Base-by-base conservation (phyloP, 2,888 invertebrate species). In the Choristoneura rosaceana region DNA sequence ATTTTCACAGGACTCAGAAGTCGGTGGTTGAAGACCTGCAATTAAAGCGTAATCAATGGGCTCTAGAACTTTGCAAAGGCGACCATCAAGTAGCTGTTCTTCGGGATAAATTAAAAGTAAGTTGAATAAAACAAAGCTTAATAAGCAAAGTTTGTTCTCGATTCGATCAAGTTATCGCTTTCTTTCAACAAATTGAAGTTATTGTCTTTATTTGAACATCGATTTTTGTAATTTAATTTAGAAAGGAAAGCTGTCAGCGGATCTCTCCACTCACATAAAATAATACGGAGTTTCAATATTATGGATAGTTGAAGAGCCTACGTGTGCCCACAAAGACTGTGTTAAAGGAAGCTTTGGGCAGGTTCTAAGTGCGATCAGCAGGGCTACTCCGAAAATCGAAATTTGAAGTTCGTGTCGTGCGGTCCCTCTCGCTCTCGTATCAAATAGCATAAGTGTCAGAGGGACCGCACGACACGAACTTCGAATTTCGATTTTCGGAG, bases 51-150 rank as follows among this genome's bases (percentile, higher is more conserved):
- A 79, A 80, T 33, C 84, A 84, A 69, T 86, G 87, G 82, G 69
- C 73, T 2, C 65, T 75, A 7, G 84, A 87, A 33, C 76, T 91
- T 33, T 80, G 81, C 1, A 80, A 82, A 55, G 83, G 85, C 45
- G 90, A 92, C 71, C 75, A 78, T 50, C 87, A 84, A 80, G 82
- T 90, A 38, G 90, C 93, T 47, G 75, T 84, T 50, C 82, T 92
- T 3, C 84, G 88, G 25, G 93, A 93, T 73, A 86, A 84, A 78
- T 86, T 89, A 41, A 91, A 87, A 81, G 93, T 92, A 77, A 74
- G 80, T 34, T 8, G 12, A 8, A 34, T 2, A 14, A 14, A 1
- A 17, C 34, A 34, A 17, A 43, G 12, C 12, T 43, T 43, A 43
- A 43, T 12, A 12, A 43, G 43, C 43, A 43, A 59, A 38, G 4